phyloP scores from a whole-genome alignment of 2,797 vertebrate genomes.

The Halcyon leucocephala region DNA sequence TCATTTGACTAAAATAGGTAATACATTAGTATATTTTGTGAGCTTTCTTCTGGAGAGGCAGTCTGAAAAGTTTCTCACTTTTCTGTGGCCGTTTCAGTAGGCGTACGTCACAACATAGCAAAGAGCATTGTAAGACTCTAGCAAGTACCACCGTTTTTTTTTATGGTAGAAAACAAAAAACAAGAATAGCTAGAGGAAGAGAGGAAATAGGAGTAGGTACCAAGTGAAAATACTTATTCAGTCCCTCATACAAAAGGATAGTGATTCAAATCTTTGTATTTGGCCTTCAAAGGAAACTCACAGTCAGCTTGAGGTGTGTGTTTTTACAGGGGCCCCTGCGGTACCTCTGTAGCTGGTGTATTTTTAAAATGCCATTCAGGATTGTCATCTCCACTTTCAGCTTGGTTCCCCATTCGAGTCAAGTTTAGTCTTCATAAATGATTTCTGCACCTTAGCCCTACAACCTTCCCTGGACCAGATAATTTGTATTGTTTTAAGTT shows the following conservation, averaged over 20 bases:
- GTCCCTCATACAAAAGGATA: no score
- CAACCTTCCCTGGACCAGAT: background rate
- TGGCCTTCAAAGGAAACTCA: background rate
- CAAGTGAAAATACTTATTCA: background rate
- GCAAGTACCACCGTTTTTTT: background rate
- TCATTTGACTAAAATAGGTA: background rate
- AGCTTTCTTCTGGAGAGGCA: background rate
- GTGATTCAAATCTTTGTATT: accelerated
- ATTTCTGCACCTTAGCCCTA: background rate
- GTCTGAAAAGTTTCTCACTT: background rate
- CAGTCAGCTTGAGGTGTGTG: background rate
- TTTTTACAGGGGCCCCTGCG: accelerated
- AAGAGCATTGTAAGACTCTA: accelerated
- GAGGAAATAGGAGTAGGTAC: background rate
- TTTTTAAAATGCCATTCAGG: background rate
- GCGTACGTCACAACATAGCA: accelerated
- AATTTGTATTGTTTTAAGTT: background rate
- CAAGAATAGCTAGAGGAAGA: background rate
- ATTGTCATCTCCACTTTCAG: background rate
- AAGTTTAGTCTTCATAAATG: background rate
- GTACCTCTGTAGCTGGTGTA: background rate
- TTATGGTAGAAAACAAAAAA: background rate
- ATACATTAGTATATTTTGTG: accelerated
- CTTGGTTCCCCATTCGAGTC: background rate
- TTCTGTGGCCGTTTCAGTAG: background rate